A percentile compares a stretch with the other conserved stretches of the same genome.
Evolutionary conservation across 2,113 vertebrate genomes (phyloP).

Genomic region (Clarias batrachus): DNA sequence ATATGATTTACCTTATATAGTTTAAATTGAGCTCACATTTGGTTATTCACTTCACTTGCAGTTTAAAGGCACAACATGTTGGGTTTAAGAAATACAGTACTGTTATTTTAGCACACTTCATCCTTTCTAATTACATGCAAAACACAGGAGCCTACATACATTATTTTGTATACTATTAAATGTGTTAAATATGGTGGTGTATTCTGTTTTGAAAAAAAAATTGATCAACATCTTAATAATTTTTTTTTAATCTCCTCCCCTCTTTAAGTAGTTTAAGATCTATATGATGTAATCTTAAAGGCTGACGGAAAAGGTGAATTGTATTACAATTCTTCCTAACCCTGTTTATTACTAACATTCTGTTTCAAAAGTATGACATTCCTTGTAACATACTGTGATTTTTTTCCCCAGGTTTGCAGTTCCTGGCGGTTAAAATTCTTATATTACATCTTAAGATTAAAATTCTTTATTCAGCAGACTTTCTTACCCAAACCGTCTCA

Average conservation of each 20-base stretch:
- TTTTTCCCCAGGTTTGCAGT: not conserved
- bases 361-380: not conserved
- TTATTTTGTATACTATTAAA: no score
- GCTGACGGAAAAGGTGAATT: not conserved
- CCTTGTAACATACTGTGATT: not conserved
- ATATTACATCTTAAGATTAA: no score
- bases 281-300: not conserved
- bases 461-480: not conserved
- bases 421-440: not conserved
- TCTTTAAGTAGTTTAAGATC: not conserved
- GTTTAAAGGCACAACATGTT: not conserved
- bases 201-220: not conserved
- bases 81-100: no score
- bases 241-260: no score
- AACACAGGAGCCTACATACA: no score
- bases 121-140: no score
- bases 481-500: not conserved
- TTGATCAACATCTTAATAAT: not conserved
- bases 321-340: not conserved
- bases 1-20: not conserved
- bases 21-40: not conserved
- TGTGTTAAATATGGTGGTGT: not conserved
- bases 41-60: not conserved
- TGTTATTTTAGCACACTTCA: no score
- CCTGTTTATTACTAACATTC: not conserved